These are phyloP conservation scores for Philypnodon macrostomus DNA, from an alignment of 2,797 vertebrate species.

Conservation along the genomic window DNA sequence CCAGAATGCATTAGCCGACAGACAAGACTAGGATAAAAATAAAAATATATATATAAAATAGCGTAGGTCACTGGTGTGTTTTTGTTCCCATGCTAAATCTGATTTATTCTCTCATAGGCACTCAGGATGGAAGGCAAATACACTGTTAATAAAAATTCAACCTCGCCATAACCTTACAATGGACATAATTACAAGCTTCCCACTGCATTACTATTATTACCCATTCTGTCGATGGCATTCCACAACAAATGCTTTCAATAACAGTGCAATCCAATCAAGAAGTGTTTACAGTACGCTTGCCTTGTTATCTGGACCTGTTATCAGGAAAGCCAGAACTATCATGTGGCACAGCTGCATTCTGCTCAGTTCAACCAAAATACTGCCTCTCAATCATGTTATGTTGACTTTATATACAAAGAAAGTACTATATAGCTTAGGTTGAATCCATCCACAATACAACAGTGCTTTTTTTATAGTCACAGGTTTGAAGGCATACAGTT, in stretches of 20 bases:
- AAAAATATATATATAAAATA: too few relatives aligned
- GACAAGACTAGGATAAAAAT: too few relatives aligned
- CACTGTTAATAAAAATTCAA: neutral
- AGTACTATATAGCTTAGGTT: too few relatives aligned
- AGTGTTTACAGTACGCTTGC: neutral
- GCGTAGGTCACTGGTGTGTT: slow-evolving; percentile 31
- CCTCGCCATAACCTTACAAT: neutral
- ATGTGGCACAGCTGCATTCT: too few relatives aligned
- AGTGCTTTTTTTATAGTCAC: too few relatives aligned
- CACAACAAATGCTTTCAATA: neutral
- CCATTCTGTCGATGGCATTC: neutral
- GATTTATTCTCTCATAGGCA: slow-evolving; percentile 9
- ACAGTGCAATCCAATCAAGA: neutral
- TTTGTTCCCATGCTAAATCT: slow-evolving; percentile 37
- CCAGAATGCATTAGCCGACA: slow-evolving; percentile 38
- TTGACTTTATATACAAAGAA: too few relatives aligned
- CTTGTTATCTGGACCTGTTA: neutral
- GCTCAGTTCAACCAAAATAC: too few relatives aligned
- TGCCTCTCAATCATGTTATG: too few relatives aligned
- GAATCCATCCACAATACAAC: too few relatives aligned
- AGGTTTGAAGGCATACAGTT: too few relatives aligned
- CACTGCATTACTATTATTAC: neutral
- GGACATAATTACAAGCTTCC: neutral
- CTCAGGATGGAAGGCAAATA: neutral
- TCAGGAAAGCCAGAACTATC: neutral